These are phyloP conservation scores for Hydra vulgaris DNA, from an alignment of 30 jellyfish, hydroid and myxozoan species.

Conservation along the genomic window DNA sequence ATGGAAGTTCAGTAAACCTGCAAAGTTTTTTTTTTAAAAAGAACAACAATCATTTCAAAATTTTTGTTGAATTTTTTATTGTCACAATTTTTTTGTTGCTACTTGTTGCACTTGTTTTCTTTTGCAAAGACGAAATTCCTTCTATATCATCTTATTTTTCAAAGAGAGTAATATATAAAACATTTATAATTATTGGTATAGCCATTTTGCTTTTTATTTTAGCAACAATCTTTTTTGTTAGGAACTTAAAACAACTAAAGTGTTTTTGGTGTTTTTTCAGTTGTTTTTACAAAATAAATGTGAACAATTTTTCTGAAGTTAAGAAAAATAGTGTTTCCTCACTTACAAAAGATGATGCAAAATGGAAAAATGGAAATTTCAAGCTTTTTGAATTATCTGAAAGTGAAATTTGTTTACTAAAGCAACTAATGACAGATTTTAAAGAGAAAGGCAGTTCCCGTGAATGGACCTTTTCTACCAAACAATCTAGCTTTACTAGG, in stretches of 20 bases:
- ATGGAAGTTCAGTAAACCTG: slow-evolving; percentile 17
- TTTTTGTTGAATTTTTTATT: not conserved
- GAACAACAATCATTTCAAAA: not conserved
- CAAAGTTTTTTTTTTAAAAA: slow-evolving; percentile 7
- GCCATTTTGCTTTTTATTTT: not conserved
- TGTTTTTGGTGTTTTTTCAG: not conserved
- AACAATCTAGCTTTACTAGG: not conserved
- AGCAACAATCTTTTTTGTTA: not conserved
- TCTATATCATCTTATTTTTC: not conserved
- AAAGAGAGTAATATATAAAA: not conserved
- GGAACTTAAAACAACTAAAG: not conserved
- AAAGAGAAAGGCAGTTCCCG: not conserved
- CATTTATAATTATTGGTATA: not conserved
- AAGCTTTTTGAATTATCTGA: slow-evolving; percentile 4
- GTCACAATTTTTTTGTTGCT: slow-evolving; percentile 2
- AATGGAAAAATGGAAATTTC: not conserved
- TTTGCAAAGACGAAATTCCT: slow-evolving; percentile 3
- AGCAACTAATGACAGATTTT: slow-evolving; percentile 10
- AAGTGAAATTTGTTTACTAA: not conserved
- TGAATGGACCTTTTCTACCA: slow-evolving; percentile 24
- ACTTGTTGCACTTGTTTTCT: not conserved
- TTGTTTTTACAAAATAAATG: not conserved
- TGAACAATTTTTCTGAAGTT: not conserved
- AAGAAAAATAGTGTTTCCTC: not conserved
- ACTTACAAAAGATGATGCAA: not conserved